phyloP scores from a whole-genome alignment of 2,113 vertebrate species.

The Pollachius pollachius region DNA sequence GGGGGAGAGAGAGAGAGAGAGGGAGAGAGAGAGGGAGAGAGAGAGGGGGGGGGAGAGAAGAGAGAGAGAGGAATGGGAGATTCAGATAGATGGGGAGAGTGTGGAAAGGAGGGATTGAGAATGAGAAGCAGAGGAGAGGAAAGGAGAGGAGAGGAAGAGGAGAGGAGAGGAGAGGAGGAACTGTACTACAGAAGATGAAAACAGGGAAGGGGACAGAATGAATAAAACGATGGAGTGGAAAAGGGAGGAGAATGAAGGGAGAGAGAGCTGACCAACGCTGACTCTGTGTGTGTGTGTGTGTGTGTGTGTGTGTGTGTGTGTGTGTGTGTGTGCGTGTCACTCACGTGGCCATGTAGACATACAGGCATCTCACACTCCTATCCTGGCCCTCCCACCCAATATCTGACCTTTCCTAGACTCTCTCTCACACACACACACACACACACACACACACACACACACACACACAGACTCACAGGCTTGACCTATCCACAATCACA shows the following conservation, averaged over 20 bases:
- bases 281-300: slow-evolving; percentile 3
- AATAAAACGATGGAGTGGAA: background rate
- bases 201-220: slow-evolving; percentile 12
- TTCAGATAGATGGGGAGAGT: background rate
- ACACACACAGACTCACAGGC: slow-evolving; percentile 43
- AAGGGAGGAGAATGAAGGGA: background rate
- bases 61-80: slow-evolving; percentile 9
- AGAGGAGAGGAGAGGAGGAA: slow-evolving; percentile 15
- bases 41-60: background rate
- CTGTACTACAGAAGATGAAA: background rate
- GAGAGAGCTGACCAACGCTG: slow-evolving; percentile 4
- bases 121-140: slow-evolving; percentile 32
- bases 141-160: background rate
- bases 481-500: slow-evolving; percentile 35
- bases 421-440: slow-evolving; percentile 37
- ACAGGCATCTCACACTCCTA: slow-evolving; percentile 77
- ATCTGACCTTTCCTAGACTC: slow-evolving; percentile 72
- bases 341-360: slow-evolving; percentile 59
- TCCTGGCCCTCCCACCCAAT: slow-evolving; percentile 73
- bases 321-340: slow-evolving; percentile 10
- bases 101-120: slow-evolving; percentile 16
- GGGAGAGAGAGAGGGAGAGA: slow-evolving; percentile 1
- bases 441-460: slow-evolving; percentile 48
- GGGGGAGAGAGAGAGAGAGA: slow-evolving; percentile 40
- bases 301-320: background rate